phyloP scores from a whole-genome alignment of 2,888 invertebrate genomes.

The Parthenolecanium corni region DNA sequence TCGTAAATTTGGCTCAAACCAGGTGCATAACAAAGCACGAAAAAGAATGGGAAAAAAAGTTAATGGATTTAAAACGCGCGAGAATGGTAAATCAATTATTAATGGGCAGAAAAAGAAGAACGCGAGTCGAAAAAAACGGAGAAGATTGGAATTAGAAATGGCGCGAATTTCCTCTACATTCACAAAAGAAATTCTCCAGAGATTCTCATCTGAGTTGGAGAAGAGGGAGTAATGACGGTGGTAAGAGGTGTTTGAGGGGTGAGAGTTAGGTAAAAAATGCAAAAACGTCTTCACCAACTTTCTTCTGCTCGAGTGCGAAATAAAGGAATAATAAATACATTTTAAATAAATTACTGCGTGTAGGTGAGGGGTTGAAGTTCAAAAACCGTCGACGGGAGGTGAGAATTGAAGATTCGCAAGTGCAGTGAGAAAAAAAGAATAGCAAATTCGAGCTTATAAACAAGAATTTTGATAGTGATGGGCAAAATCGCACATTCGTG shows the following conservation, averaged over 20 bases:
- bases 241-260: background rate
- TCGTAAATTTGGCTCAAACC: too few species aligned
- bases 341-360: conserved; percentile 2
- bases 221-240: background rate
- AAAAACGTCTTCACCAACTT: background rate
- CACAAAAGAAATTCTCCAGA: conserved; percentile 23
- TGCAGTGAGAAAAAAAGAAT: too few species aligned
- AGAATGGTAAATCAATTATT: conserved; percentile 23
- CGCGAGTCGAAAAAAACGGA: background rate
- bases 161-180: conserved; percentile 23
- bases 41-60: background rate
- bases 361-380: too few species aligned
- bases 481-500: too few species aligned
- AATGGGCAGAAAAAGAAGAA: conserved; percentile 5
- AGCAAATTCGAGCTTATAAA: too few species aligned
- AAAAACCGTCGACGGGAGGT: too few species aligned
- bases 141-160: conserved; percentile 27
- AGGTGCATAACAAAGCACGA: too few species aligned
- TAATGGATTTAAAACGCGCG: conserved; percentile 27
- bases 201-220: conserved; percentile 2
- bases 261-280: too few species aligned
- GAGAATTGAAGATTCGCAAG: too few species aligned
- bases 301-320: conserved; percentile 24
- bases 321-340: conserved; percentile 22
- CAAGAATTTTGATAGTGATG: too few species aligned